Percentiles rank a stretch among this genome's conserved stretches.
These are phyloP conservation scores for Ophioninae sp. DNA, from an alignment of 2,888 invertebrate genomes.

Conservation along the genomic window DNA sequence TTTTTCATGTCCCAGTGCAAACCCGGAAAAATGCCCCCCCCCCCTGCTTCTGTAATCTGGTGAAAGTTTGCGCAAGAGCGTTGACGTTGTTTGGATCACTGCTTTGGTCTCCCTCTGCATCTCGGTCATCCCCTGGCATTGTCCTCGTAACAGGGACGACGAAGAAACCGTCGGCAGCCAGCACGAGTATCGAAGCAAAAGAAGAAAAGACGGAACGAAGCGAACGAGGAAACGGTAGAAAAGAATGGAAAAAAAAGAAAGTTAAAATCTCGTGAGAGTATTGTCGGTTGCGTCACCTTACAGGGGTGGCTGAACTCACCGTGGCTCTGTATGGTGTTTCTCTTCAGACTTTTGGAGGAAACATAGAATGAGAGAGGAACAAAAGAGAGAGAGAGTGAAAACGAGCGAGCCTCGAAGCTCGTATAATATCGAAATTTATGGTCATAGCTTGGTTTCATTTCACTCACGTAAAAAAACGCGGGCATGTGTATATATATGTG, in stretches of 20 bases:
- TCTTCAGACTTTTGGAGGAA: conserved; percentile 33
- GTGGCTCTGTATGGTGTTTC: conserved; percentile 38
- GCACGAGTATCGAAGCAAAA: conserved; percentile 36
- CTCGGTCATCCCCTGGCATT: conserved; percentile 62
- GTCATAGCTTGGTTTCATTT: conserved; percentile 64
- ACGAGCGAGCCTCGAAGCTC: conserved; percentile 66
- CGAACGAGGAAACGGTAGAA: conserved; percentile 48
- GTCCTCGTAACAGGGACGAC: conserved; percentile 60
- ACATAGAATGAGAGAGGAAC: conserved; percentile 31
- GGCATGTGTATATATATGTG: conserved; percentile 1
- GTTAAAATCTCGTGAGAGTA: conserved; percentile 76
- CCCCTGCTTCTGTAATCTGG: conserved; percentile 72
- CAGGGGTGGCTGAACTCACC: conserved; percentile 62
- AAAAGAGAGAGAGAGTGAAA: conserved; percentile 27
- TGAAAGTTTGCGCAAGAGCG: conserved; percentile 78
- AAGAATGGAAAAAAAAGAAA: conserved; percentile 74
- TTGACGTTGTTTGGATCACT: conserved; percentile 53
- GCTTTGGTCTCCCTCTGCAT: conserved; percentile 8
- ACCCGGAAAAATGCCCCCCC: conserved; percentile 18
- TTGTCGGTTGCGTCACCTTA: conserved; percentile 78
- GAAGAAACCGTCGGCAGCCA: conserved; percentile 50
- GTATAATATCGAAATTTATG: conserved; percentile 81
- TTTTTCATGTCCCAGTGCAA: background rate
- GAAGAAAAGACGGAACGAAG: conserved; percentile 66
- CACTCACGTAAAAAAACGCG: conserved; percentile 25